phyloP scores from a whole-genome alignment of 2,113 vertebrate genomes.

The Corythornis vintsioides region DNA sequence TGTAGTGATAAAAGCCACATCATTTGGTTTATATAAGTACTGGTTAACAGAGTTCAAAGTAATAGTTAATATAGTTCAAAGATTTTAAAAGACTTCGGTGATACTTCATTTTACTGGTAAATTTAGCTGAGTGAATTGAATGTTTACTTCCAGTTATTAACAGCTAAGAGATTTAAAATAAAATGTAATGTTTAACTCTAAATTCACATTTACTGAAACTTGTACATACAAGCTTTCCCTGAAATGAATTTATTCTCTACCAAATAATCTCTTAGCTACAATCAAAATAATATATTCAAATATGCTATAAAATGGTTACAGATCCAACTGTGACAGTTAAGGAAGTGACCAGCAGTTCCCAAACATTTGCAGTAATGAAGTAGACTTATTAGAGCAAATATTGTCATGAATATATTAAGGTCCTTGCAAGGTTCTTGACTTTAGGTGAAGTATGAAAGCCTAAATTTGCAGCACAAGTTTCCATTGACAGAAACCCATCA shows the following conservation, averaged over 20 bases:
- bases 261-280: neutral
- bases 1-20: neutral
- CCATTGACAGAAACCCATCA: neutral
- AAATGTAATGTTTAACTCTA: neutral
- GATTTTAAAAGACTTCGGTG: neutral
- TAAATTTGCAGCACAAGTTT: neutral
- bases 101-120: neutral
- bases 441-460: neutral
- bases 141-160: neutral
- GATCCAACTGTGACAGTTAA: neutral
- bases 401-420: neutral
- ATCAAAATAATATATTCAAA: neutral
- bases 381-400: neutral
- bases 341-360: neutral
- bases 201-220: neutral
- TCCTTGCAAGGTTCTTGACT: neutral
- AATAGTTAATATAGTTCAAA: neutral
- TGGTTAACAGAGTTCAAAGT: neutral
- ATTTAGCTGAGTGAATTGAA: neutral
- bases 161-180: neutral
- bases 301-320: neutral
- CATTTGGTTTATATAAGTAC: neutral
- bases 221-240: neutral
- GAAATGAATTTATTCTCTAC: neutral
- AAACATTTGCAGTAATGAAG: neutral